These are phyloP conservation scores for Sarcophaga variegata DNA, from an alignment of 2,888 invertebrate genomes.

Conservation along the genomic window DNA sequence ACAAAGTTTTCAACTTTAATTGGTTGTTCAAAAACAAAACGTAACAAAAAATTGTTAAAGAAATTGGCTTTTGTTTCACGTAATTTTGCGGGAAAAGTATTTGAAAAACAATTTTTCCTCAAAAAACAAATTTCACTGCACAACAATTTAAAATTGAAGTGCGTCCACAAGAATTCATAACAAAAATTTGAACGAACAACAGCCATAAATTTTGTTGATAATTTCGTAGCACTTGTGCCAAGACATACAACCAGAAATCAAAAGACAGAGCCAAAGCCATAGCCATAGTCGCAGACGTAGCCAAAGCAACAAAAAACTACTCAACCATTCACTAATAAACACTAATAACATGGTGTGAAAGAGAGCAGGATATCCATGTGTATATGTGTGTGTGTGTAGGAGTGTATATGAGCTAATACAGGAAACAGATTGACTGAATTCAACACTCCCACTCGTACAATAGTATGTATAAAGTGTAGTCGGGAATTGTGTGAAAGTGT, in stretches of 20 bases:
- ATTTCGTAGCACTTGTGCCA: background rate
- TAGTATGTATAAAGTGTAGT: constrained; percentile 40
- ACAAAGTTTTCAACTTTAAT: background rate
- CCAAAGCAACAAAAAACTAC: too few species aligned
- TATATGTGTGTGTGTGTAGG: background rate
- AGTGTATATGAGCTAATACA: background rate
- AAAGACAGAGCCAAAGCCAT: background rate
- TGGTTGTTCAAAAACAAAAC: background rate
- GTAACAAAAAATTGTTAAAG: too few species aligned
- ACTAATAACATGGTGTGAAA: background rate
- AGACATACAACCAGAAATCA: background rate
- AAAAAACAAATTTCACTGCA: background rate
- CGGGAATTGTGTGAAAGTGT: background rate
- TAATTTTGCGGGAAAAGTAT: background rate
- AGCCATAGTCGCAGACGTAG: too few species aligned
- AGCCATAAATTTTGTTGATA: background rate
- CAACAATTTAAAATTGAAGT: background rate
- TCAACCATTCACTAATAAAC: too few species aligned
- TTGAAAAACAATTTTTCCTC: too few species aligned
- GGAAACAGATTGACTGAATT: constrained; percentile 22
- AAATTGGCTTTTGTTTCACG: too few species aligned
- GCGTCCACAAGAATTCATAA: background rate
- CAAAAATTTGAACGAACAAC: background rate
- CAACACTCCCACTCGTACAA: constrained; percentile 36
- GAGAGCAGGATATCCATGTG: background rate